Conservation (phyloP, 2,113 vertebrate genomes). For the Pseudopodoces humilis region DNA sequence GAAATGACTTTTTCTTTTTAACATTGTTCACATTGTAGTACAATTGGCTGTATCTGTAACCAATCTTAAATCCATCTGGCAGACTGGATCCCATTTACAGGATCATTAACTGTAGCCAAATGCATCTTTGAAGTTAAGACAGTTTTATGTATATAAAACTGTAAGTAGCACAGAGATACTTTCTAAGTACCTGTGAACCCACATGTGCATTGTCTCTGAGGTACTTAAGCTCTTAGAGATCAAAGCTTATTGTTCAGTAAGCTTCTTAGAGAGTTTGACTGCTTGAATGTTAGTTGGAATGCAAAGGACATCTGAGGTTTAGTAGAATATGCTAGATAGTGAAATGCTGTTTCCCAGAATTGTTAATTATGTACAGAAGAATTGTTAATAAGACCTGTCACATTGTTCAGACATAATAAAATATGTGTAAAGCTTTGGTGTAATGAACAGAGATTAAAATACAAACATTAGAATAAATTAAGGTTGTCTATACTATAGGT, state of each 20-base stretch:
- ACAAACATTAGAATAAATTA: not conserved
- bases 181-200: not conserved
- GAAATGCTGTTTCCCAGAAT: not conserved
- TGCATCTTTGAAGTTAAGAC: not conserved
- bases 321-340: not conserved
- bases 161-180: not conserved
- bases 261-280: not conserved
- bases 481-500: not conserved
- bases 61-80: not conserved
- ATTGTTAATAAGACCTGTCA: not conserved
- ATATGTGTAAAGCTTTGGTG: not conserved
- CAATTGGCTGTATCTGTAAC: not conserved
- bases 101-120: not conserved
- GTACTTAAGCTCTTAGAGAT: not conserved
- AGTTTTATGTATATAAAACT: not conserved
- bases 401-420: not conserved
- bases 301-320: not conserved
- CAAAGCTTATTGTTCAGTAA: not conserved
- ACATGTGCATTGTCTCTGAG: not conserved
- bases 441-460: not conserved
- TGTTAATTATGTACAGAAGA: not conserved
- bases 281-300: not conserved
- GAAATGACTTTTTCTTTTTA: not conserved
- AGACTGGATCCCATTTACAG: not conserved
- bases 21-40: not conserved